Conservation (phyloP, 23 tunicate genomes). For the Trididemnum clinides region DNA sequence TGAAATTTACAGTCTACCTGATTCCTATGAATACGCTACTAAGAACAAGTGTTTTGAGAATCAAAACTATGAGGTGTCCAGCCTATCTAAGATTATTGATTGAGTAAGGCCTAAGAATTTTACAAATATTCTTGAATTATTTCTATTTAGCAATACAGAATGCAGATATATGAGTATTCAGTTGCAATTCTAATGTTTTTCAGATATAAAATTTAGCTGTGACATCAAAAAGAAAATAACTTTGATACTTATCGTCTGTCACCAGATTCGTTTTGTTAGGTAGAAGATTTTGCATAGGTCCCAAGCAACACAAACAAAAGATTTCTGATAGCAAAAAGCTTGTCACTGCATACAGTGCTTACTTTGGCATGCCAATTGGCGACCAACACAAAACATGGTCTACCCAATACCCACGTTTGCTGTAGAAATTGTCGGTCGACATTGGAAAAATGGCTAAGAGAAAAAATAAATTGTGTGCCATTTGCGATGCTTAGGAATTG, state of each 20-base stretch:
- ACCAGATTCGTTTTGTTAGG: slow-evolving; percentile 16
- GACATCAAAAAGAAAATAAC: slow-evolving; percentile 8
- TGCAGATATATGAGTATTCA: slow-evolving; percentile 9
- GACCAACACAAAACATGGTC: slow-evolving; percentile 27
- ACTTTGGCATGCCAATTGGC: slow-evolving; percentile 32
- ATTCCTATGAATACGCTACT: neutral
- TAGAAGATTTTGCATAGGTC: neutral
- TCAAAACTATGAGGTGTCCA: slow-evolving; percentile 1
- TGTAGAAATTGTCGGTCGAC: slow-evolving; percentile 13
- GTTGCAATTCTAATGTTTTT: neutral
- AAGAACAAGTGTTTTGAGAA: neutral
- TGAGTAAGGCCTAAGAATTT: neutral
- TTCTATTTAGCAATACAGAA: neutral
- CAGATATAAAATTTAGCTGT: neutral
- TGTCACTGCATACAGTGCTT: slow-evolving; percentile 25
- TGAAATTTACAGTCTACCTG: neutral
- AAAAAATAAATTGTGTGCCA: slow-evolving; percentile 4
- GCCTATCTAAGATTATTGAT: neutral
- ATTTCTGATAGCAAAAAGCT: neutral
- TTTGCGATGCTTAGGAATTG: slow-evolving; percentile 18
- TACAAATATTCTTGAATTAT: neutral
- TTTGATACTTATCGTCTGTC: slow-evolving; percentile 15
- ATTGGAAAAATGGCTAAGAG: no score
- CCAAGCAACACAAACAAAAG: neutral
- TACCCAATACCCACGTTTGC: slow-evolving; percentile 12